Base-by-base conservation (phyloP, 2,113 vertebrate species). In the Ameiurus melas region DNA sequence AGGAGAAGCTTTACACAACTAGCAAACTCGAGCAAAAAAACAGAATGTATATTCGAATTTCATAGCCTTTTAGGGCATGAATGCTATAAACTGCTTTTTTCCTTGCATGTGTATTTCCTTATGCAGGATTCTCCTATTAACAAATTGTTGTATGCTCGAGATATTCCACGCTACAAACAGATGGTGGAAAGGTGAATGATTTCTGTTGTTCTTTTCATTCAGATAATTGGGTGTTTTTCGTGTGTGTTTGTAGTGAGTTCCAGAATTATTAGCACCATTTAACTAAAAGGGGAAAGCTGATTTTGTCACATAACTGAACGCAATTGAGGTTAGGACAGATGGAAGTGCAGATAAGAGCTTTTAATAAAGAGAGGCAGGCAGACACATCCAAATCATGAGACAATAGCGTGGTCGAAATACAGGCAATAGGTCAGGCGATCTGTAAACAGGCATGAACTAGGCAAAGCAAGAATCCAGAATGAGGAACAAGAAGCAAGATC, bases 151-250 rank as follows among this genome's bases (percentile, higher is more conserved):
- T 96, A 96, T 55, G 95, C 95, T 90, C 90, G 95, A 94, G 95
- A 96, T 87, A 96, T 96, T 83, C 95, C 95, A 25, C 94, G 95
- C 66, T 96, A 96, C 91, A 96, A 95, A 77, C 95, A 96, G 91
- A 96, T 96, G 95, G 95, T 96, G 71, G 95, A 96, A 91, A 94
- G 93, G 95, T 82, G 12, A 82, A 60, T 13, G 30, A 14, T 36
- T 39, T 60, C 10, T 13, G 13, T 9, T 25, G 20, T 73, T 43
- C 16, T 33, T 73, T 64, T 16, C 10, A 60, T 62, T 86, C 20
- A 14, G 4, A 3, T 27, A 13, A 33, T 39, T 73, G 17, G 58
- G 6, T 5, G 20, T 27, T 20, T 73, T 73, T 71, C 16, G n/a
- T 17, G n/a, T 6, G 68, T 5, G 43, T 6, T 36, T 17, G 17